Base-by-base conservation (phyloP, 2,888 invertebrate genomes). In the Amitus sp. region DNA sequence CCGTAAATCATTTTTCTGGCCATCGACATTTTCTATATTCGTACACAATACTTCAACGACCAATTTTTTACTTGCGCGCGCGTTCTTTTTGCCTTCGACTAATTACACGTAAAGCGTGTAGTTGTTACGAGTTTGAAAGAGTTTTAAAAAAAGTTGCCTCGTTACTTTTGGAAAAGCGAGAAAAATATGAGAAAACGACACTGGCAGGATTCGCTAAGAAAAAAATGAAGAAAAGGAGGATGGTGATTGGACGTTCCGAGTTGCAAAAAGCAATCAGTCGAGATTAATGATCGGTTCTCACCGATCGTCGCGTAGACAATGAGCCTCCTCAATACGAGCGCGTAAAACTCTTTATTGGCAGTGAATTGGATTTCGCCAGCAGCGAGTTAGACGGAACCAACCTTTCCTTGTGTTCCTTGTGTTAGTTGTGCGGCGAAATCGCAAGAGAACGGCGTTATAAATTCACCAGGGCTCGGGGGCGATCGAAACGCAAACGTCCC, bases 221-320 rank as follows among this genome's bases (percentile, higher is more conserved):
- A 23, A 43, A 2, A 27, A 43, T 23, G 27, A 43, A 43, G 19
- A 13, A 34, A 18, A 42, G 10, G 47, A 27, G 28, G 10, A 28
- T 12, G 15, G 40, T 47, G 54, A 54, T 62, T 62, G 53, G 53
- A 57, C 39, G 50, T 55, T 54, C 20, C 18, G 30, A 34, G 57
- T 30, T 53, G 51, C 37, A 59, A 63, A 63, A 58, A 63, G 39
- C 49, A 53, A 64, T 60, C 60, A 46, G 60, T 54, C 18, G 45
- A 60, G 53, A 64, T 64, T 37, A 57, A 64, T 64, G 64, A 37
- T 57, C 40, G 46, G 56, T 59, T 65, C 57, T 65, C 65, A 67
- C 66, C 68, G 66, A 69, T 71, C 63, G 64, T 66, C 66, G 56
- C 47, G 50, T 48, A 60, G 62, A 62, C 59, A 62, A 64, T 59